Evolutionary conservation across 1,140 invertebrate genomes (phyloP).

Genomic region (Nasonia giraulti): DNA sequence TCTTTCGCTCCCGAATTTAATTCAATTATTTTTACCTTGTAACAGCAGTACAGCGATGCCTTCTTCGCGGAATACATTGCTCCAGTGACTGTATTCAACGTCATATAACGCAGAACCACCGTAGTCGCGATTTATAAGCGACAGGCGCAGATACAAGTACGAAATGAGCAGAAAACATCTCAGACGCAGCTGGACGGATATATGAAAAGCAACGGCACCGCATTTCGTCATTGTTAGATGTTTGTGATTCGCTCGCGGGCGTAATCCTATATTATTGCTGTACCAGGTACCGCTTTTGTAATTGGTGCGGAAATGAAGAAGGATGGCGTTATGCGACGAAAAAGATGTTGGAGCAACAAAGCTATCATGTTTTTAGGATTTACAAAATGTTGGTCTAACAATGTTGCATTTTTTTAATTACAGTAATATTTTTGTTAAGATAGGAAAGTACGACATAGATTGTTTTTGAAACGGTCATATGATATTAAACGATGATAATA

Average conservation of each 20-base stretch:
- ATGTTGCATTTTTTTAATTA: no score
- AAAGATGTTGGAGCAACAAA: no score
- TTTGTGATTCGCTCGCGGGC: neutral
- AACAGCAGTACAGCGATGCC: no score
- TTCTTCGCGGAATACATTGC: neutral
- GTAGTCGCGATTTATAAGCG: slow-evolving; percentile 36
- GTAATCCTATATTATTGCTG: neutral
- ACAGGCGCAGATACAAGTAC: slow-evolving; percentile 12
- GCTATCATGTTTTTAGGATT: no score
- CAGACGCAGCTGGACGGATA: slow-evolving; percentile 13
- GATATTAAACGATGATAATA: no score
- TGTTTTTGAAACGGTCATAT: no score
- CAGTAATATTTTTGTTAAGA: no score
- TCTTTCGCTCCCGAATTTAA: no score
- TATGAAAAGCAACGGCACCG: neutral
- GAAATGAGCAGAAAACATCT: neutral
- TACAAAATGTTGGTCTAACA: no score
- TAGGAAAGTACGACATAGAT: no score
- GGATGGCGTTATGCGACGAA: neutral
- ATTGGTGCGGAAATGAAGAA: neutral
- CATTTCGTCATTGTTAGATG: slow-evolving; percentile 16
- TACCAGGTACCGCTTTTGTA: neutral
- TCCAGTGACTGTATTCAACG: neutral
- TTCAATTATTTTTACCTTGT: no score
- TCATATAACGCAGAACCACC: slow-evolving; percentile 13